Conservation (phyloP, 2,888 invertebrate genomes). For the Venustoraphidia nigricollis region DNA sequence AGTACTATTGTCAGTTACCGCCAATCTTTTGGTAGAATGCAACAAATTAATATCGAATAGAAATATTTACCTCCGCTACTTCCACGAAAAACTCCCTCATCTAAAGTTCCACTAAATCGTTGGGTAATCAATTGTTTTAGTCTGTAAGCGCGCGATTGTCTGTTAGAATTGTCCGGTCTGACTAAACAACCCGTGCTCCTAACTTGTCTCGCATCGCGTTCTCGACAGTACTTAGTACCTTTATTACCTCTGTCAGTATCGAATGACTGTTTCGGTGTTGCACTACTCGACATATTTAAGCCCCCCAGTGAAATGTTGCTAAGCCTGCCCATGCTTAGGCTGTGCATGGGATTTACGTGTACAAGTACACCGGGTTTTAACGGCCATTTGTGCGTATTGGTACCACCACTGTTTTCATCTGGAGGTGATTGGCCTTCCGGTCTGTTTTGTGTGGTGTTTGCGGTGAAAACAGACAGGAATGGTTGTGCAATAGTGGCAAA, state of each 20-base stretch:
- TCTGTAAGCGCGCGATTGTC: slow-evolving; percentile 17
- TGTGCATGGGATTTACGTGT: slow-evolving; percentile 73
- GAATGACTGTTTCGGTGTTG: slow-evolving; percentile 5
- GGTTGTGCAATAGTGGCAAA: no score
- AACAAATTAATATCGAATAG: no score
- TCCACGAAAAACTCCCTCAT: slow-evolving; percentile 6
- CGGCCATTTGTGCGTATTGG: slow-evolving; percentile 61
- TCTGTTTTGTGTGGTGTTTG: slow-evolving; percentile 17
- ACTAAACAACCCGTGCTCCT: slow-evolving; percentile 6
- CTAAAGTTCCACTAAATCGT: slow-evolving; percentile 4
- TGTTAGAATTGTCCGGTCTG: slow-evolving; percentile 15
- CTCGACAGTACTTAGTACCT: neutral
- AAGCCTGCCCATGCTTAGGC: slow-evolving; percentile 27
- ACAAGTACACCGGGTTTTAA: slow-evolving; percentile 76
- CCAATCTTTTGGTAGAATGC: no score
- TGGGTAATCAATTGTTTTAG: slow-evolving; percentile 19
- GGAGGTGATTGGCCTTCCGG: slow-evolving; percentile 31
- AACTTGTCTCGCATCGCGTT: neutral
- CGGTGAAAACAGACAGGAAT: no score
- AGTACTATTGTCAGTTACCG: no score
- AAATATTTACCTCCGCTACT: slow-evolving; percentile 5
- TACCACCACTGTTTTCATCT: slow-evolving; percentile 19
- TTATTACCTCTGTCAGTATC: slow-evolving; percentile 8
- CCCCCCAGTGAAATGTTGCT: slow-evolving; percentile 8
- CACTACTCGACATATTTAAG: slow-evolving; percentile 8